These are phyloP conservation scores for Alligator mississippiensis DNA, from an alignment of 2,113 vertebrate species.

Conservation along the genomic window DNA sequence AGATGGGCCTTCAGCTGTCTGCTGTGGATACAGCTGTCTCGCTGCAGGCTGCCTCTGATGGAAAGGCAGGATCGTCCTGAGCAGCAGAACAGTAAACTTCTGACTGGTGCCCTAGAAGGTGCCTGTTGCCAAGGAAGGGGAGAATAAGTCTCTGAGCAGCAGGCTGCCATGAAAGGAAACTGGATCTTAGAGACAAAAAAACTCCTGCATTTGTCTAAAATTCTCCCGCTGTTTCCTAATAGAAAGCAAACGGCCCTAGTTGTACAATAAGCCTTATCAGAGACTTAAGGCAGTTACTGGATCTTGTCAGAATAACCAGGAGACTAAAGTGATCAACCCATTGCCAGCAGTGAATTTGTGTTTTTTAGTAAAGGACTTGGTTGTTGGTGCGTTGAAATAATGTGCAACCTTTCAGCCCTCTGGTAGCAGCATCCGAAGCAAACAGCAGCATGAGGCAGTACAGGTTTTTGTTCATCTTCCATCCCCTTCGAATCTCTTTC, in stretches of 20 bases:
- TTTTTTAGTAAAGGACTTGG: slow-evolving; percentile 25
- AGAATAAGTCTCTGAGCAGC: slow-evolving; percentile 42
- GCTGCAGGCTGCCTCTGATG: neutral
- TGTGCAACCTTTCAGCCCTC: neutral
- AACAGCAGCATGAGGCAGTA: neutral
- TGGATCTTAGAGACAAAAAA: slow-evolving; percentile 26
- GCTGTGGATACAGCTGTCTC: neutral
- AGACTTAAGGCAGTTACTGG: slow-evolving; percentile 25
- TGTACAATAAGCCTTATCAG: slow-evolving; percentile 6
- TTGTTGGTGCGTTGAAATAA: neutral
- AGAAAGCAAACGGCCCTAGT: slow-evolving; percentile 21
- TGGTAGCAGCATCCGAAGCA: neutral
- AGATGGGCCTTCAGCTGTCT: slow-evolving; percentile 22
- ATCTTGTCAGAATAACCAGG: neutral
- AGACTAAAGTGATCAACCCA: neutral
- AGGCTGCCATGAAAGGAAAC: slow-evolving; percentile 33
- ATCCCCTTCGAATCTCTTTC: neutral
- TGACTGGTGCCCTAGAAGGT: slow-evolving; percentile 18
- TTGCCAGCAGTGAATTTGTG: slow-evolving; percentile 6
- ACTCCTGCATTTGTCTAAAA: neutral
- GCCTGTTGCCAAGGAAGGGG: slow-evolving; percentile 26
- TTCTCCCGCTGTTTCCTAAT: neutral
- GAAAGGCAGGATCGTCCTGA: neutral
- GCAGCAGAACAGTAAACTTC: neutral
- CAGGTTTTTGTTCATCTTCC: neutral